Evolutionary conservation across 2,113 vertebrate genomes (phyloP), one percentile per base, ranked within the genome.

Genomic region (Spea multiplicata): DNA sequence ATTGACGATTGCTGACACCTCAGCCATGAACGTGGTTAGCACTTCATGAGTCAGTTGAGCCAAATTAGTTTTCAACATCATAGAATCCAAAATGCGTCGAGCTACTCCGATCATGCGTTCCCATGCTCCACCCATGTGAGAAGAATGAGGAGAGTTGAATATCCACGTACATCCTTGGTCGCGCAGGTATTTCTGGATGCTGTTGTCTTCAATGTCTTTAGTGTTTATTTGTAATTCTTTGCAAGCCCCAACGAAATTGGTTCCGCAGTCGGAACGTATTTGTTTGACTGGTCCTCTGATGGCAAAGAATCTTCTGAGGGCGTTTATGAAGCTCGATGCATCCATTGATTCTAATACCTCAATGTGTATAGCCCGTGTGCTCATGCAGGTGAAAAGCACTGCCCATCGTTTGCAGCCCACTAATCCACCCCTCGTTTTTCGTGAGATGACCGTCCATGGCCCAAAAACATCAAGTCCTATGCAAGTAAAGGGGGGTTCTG

Each of bases 361-460:
- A 55, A 71, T 78, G 45, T 81, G 73, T 30, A 81, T 57, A 12
- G 57, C 74, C 47, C 53, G 13, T n/a, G 67, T 72, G 10, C 70
- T 64, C 61, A 74, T 73, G 53, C 79, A 83, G 12, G 78, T 71
- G 30, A 81, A 83, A 14, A 81, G 50, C 6, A 81, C 69, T 12
- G 64, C 62, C 78, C 52, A 77, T 47, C 81, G 16, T 68, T 82
- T 82, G 65, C 53, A 72, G 3, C 74, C 48, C 10, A 49, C 75
- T 8, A 47, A 61, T n/a, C 80, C 73, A 52, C 76, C 81, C 53
- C 71, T 50, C 44, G 71, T 75, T 4, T n/a, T 44, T 6, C 14
- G 50, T 44, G 78, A 8, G 3, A 17, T 69, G 8, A 81, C 64
- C 2, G 4, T 73, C 74, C 74, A 81, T 49, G 50, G 70, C 44